Conservation (phyloP, 2,113 vertebrate species). For the sheep (Ovis aries) region DNA sequence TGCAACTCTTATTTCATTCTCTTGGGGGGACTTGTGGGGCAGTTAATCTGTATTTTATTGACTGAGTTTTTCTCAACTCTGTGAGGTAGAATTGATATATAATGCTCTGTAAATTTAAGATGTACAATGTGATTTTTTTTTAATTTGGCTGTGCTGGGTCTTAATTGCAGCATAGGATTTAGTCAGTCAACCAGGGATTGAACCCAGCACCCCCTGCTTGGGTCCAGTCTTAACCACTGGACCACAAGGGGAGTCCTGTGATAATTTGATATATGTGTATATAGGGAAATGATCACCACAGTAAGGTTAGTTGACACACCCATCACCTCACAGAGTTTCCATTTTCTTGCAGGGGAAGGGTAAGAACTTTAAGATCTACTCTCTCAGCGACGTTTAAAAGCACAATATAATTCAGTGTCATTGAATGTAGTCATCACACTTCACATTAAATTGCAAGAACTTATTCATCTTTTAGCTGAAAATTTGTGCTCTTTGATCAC, state of each 20-base stretch:
- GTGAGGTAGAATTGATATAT: background rate
- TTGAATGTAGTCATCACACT: background rate
- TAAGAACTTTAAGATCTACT: background rate
- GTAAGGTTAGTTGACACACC: background rate
- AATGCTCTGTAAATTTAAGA: background rate
- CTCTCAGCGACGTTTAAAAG: background rate
- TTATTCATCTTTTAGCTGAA: background rate
- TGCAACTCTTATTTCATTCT: background rate
- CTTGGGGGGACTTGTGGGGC: background rate
- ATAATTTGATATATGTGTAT: background rate
- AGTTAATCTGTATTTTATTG: background rate
- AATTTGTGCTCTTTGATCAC: background rate
- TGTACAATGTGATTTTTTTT: background rate
- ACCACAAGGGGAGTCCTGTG: background rate
- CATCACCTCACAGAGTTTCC: background rate
- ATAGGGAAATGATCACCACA: background rate
- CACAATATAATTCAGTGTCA: background rate
- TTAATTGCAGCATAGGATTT: background rate
- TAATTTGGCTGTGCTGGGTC: background rate
- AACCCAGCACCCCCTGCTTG: background rate
- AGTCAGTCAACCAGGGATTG: background rate
- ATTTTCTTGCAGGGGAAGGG: background rate
- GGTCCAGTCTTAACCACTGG: background rate
- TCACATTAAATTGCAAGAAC: too few relatives aligned
- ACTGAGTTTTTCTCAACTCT: background rate